phyloP scores from a whole-genome alignment of 53 echinoderm and acorn worm genomes.

The Patiria pectinifera region DNA sequence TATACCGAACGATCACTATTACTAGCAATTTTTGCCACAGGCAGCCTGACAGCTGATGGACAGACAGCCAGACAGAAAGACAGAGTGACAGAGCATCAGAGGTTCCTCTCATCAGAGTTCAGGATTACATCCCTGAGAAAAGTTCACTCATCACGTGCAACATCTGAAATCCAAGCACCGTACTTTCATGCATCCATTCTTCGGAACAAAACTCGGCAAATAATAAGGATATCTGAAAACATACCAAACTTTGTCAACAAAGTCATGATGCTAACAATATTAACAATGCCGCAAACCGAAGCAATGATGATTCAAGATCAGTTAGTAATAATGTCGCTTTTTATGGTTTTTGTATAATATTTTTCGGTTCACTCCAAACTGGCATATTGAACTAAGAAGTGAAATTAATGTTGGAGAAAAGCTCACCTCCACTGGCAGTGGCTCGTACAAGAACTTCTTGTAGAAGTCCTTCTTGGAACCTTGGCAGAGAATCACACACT shows the following conservation, averaged over 20 bases:
- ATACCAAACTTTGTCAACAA: too few relatives aligned
- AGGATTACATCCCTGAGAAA: slow-evolving; percentile 90
- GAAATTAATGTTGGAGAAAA: not conserved
- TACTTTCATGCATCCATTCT: not conserved
- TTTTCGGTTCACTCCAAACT: too few relatives aligned
- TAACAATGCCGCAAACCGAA: too few relatives aligned
- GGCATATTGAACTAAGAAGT: too few relatives aligned
- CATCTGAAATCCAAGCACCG: not conserved
- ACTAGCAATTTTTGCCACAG: too few relatives aligned
- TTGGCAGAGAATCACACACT: slow-evolving; percentile 98
- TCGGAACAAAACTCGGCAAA: not conserved
- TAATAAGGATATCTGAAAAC: not conserved
- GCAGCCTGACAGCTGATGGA: not conserved
- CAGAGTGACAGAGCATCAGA: slow-evolving; percentile 63
- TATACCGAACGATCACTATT: too few relatives aligned
- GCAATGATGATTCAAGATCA: too few relatives aligned
- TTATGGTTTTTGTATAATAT: too few relatives aligned
- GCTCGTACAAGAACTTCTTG: slow-evolving; percentile 99
- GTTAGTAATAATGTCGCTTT: too few relatives aligned
- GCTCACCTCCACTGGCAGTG: slow-evolving; percentile 98
- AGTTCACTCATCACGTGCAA: slow-evolving; percentile 53
- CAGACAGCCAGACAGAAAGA: not conserved
- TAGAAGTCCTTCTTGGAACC: slow-evolving; percentile 99
- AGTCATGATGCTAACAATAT: too few relatives aligned
- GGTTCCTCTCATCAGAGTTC: slow-evolving; percentile 77